phyloP scores from a whole-genome alignment of 53 echinoderm and acorn worm genomes.

The Paelopatides confundens region DNA sequence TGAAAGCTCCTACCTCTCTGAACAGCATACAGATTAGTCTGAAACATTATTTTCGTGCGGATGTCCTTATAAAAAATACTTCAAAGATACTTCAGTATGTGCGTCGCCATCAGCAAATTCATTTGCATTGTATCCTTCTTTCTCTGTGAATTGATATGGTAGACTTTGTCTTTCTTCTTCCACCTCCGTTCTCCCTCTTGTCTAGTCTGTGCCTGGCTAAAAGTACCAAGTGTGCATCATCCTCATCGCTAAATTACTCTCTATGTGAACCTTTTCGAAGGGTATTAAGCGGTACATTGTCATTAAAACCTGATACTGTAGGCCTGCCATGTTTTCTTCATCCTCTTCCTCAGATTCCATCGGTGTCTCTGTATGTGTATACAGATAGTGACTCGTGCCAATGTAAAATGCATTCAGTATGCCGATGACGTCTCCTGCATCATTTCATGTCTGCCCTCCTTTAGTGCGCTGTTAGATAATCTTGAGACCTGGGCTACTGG shows the following conservation, averaged over 20 bases:
- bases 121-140: slow-evolving; percentile 29
- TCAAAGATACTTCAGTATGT: slow-evolving; percentile 34
- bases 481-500: no score
- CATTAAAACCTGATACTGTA: no score
- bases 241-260: slow-evolving; percentile 3
- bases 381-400: no score
- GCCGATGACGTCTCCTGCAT: no score
- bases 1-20: slow-evolving; percentile 22
- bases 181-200: background rate
- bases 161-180: background rate
- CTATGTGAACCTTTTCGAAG: background rate
- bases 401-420: no score
- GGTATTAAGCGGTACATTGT: slow-evolving; percentile 15
- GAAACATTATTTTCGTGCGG: slow-evolving; percentile 29
- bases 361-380: no score
- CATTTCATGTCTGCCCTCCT: no score
- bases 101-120: slow-evolving; percentile 32
- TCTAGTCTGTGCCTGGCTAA: background rate
- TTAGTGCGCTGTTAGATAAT: no score
- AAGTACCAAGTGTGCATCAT: background rate
- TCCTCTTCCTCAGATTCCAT: background rate
- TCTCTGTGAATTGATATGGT: background rate
- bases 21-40: slow-evolving; percentile 46
- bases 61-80: slow-evolving; percentile 16
- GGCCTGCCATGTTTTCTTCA: background rate